These are phyloP conservation scores for human DNA, from an alignment of 2,113 vertebrate species.

Conservation along the genomic window DNA sequence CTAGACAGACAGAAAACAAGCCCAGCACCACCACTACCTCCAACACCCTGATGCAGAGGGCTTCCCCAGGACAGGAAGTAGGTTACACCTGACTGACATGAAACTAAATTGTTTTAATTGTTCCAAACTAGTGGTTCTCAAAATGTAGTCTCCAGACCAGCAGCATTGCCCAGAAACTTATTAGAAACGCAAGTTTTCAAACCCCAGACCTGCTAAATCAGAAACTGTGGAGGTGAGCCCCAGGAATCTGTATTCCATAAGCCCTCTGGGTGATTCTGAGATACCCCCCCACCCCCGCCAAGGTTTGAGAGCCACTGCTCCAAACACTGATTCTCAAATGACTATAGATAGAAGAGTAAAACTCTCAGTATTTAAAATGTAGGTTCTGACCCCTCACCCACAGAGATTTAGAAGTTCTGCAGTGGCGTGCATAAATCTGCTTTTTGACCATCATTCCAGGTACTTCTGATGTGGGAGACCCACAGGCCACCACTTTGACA, in stretches of 20 bases:
- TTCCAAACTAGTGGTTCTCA: not conserved
- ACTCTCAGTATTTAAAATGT: not conserved
- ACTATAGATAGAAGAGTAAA: not conserved
- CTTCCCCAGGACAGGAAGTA: not conserved
- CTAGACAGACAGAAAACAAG: not conserved
- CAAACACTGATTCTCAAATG: not conserved
- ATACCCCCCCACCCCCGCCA: fast-evolving
- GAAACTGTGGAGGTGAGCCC: not conserved
- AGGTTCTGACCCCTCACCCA: not conserved
- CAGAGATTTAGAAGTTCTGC: not conserved
- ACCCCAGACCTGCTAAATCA: not conserved
- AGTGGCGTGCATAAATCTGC: not conserved
- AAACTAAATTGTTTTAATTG: not conserved
- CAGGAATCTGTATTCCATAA: not conserved
- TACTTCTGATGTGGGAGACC: not conserved
- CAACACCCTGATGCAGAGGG: not conserved
- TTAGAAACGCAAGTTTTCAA: not conserved
- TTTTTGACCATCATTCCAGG: not conserved
- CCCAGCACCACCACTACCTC: not conserved
- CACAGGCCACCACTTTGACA: not conserved
- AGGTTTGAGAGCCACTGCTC: not conserved
- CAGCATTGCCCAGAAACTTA: not conserved
- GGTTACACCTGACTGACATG: not conserved
- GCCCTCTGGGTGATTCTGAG: not conserved
- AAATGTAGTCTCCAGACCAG: not conserved